Percentiles rank a stretch among this genome's conserved stretches.
Conservation (phyloP, 2,113 vertebrate genomes). For the Xenus cinereus region DNA sequence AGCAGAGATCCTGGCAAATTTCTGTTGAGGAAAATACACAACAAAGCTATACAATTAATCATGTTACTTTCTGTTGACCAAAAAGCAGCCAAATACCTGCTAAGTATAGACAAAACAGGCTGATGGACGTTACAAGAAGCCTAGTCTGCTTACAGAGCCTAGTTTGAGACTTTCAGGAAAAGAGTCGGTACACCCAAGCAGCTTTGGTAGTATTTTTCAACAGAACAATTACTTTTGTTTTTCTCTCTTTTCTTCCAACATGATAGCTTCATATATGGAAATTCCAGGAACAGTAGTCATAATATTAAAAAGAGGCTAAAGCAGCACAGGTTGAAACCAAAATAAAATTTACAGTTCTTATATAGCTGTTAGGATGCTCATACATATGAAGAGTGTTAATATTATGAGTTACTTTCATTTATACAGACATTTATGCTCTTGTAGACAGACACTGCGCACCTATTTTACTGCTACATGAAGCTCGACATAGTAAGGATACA, state of each 20-base stretch:
- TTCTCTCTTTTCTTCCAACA: neutral
- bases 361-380: neutral
- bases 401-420: neutral
- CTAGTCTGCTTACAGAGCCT: neutral
- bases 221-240: neutral
- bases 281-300: neutral
- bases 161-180: neutral
- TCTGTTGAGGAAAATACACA: conserved; percentile 50
- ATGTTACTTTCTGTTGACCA: neutral
- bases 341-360: neutral
- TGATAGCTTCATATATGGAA: neutral
- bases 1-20: conserved; percentile 71
- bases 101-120: neutral
- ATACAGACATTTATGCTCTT: neutral
- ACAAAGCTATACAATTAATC: neutral
- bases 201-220: neutral
- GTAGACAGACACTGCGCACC: neutral
- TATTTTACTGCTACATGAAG: neutral
- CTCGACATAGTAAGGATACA: neutral
- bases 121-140: neutral
- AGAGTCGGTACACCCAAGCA: neutral
- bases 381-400: neutral
- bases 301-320: neutral
- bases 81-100: neutral
- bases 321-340: neutral